phyloP scores from a whole-genome alignment of 2,797 vertebrate species.

The Tokudaia muenninki region DNA sequence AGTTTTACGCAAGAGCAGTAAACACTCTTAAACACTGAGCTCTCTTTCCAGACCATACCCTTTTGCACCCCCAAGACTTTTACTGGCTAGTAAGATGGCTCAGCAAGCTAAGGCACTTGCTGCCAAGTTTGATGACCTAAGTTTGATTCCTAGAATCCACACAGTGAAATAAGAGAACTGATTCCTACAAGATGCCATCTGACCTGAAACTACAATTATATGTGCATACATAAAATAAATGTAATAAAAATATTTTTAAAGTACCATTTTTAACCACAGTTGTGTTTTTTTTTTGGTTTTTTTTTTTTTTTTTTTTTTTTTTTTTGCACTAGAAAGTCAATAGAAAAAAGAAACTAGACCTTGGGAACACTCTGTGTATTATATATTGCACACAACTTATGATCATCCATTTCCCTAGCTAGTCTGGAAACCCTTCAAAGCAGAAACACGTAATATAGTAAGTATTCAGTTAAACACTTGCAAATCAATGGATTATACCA shows the following conservation, averaged over 20 bases:
- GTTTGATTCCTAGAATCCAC: neutral
- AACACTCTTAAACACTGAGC: neutral
- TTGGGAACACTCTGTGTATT: neutral
- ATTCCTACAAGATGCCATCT: neutral
- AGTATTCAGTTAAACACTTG: constrained; percentile 39
- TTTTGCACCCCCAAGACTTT: neutral
- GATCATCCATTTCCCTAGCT: neutral
- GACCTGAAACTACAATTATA: neutral
- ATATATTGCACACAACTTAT: neutral
- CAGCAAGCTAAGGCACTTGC: neutral
- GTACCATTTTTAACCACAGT: neutral
- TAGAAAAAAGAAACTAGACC: neutral
- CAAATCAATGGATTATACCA: constrained; percentile 60
- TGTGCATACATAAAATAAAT: neutral
- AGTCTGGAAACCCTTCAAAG: constrained; percentile 23
- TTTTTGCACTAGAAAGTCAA: neutral
- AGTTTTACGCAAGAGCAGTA: neutral
- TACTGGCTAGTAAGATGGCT: neutral
- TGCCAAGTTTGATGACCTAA: neutral
- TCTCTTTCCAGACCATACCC: too few relatives aligned
- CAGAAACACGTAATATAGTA: constrained; percentile 47
- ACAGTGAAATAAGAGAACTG: neutral
- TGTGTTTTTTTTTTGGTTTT: neutral
- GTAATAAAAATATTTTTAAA: neutral
- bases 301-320: neutral